A percentile compares a stretch with the other conserved stretches of the same genome.
Conservation (phyloP, 2,797 vertebrate species). For the Sebastes itinus region DNA sequence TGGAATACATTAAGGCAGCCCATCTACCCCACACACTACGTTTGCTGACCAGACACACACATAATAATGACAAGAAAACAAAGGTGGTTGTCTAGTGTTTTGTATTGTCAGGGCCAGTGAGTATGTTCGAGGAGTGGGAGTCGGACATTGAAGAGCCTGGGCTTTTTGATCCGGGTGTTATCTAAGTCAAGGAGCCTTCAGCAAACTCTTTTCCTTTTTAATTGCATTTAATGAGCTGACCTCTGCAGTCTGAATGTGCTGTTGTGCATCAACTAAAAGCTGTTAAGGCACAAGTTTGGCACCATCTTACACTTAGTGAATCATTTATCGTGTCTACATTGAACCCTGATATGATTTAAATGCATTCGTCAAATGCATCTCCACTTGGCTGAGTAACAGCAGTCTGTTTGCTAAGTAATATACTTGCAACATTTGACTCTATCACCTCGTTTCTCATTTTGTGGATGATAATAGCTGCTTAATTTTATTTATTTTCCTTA, state of each 20-base stretch:
- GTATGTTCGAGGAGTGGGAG: constrained; percentile 41
- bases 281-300: neutral
- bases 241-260: constrained; percentile 7
- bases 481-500: neutral
- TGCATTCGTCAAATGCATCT: neutral
- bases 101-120: constrained; percentile 28
- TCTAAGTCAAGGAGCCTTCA: constrained; percentile 15
- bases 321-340: neutral
- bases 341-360: neutral
- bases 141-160: constrained; percentile 19
- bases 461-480: neutral
- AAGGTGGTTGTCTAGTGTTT: constrained; percentile 33
- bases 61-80: constrained; percentile 40
- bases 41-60: constrained; percentile 23
- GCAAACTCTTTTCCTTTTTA: constrained; percentile 9
- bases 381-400: neutral
- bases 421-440: neutral
- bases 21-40: constrained; percentile 43
- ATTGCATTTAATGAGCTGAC: constrained; percentile 15
- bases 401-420: neutral
- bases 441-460: neutral
- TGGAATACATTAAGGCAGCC: constrained; percentile 50
- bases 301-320: neutral
- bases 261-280: neutral
- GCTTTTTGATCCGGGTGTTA: constrained; percentile 42